Percentiles rank a stretch among this genome's conserved stretches.
Conservation (phyloP, 2,888 invertebrate species). For the Drosophila parthenogenetica region DNA sequence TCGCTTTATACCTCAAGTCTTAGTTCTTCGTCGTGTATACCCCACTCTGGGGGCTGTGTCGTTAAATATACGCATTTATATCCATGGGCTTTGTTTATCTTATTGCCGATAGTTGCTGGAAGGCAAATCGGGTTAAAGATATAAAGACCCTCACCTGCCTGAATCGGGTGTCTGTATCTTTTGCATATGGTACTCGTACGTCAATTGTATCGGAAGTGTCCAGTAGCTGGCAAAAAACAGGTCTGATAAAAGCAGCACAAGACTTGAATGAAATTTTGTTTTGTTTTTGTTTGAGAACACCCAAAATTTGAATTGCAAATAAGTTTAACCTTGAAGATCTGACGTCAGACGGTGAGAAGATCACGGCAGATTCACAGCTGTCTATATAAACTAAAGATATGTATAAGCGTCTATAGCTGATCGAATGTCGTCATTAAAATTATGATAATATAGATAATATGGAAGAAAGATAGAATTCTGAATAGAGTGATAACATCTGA, state of each 20-base stretch:
- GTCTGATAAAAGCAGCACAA: slow-evolving; percentile 59
- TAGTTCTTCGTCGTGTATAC: slow-evolving; percentile 8
- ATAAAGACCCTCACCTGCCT: slow-evolving; percentile 50
- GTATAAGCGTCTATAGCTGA: not conserved
- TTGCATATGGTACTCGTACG: slow-evolving; percentile 44
- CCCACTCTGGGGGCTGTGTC: slow-evolving; percentile 7
- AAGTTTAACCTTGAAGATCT: slow-evolving; percentile 46
- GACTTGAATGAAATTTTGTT: slow-evolving; percentile 55
- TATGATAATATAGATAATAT: slow-evolving; percentile 19
- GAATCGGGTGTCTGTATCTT: slow-evolving; percentile 11
- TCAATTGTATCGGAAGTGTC: slow-evolving; percentile 78
- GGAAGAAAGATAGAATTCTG: slow-evolving; percentile 3
- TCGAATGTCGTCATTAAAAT: slow-evolving; percentile 37
- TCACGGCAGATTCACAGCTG: slow-evolving; percentile 6
- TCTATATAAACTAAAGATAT: not conserved
- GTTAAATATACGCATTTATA: slow-evolving; percentile 31
- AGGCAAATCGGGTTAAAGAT: slow-evolving; percentile 13
- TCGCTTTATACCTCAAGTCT: no score
- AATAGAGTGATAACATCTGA: slow-evolving; percentile 25
- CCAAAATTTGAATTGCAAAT: slow-evolving; percentile 77
- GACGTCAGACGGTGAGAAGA: slow-evolving; percentile 62
- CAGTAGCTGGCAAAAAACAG: slow-evolving; percentile 44
- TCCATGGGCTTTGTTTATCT: slow-evolving; percentile 57
- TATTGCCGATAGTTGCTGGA: slow-evolving; percentile 43
- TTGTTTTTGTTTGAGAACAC: slow-evolving; percentile 41